A percentile compares a stretch with the other conserved stretches of the same genome.
Conservation (phyloP, 2,888 invertebrate genomes). For the Catocala nupta region DNA sequence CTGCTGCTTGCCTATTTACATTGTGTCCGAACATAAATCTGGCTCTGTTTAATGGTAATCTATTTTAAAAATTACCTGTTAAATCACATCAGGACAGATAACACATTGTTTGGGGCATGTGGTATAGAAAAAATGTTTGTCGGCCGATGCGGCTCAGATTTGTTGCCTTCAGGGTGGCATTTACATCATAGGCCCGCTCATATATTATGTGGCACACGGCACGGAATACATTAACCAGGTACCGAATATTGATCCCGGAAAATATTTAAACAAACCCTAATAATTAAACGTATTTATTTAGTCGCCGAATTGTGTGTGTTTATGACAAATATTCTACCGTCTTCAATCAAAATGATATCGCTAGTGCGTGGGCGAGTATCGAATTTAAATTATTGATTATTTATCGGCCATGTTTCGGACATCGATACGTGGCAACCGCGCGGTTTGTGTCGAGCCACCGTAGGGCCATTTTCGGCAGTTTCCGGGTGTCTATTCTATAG, state of each 20-base stretch:
- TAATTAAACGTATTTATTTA: conserved; percentile 45
- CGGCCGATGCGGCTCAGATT: conserved; percentile 75
- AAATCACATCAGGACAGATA: conserved; percentile 87
- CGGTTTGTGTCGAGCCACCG: conserved; percentile 54
- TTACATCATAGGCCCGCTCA: conserved; percentile 72
- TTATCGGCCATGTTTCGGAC: conserved; percentile 73
- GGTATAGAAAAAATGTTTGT: conserved; percentile 81
- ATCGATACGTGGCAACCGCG: conserved; percentile 65
- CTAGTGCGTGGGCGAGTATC: conserved; percentile 73
- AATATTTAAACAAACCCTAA: conserved; percentile 36
- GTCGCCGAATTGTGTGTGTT: conserved; percentile 41
- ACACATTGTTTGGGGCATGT: conserved; percentile 81
- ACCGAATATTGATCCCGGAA: conserved; percentile 53
- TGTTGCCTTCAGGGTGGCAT: conserved; percentile 84
- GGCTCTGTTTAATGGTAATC: conserved; percentile 81
- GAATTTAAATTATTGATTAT: conserved; percentile 81
- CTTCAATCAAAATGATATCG: conserved; percentile 72
- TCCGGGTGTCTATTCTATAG: conserved; percentile 69
- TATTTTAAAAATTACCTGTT: conserved; percentile 85
- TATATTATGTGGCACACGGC: conserved; percentile 69
- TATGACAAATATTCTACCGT: conserved; percentile 58
- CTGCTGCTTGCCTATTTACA: conserved; percentile 84
- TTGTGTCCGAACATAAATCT: conserved; percentile 80
- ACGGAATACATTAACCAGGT: conserved; percentile 62
- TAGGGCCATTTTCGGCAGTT: conserved; percentile 73